Evolutionary conservation across 2,797 vertebrate species (phyloP).

Genomic region (Odontamblyopus lacepedii): DNA sequence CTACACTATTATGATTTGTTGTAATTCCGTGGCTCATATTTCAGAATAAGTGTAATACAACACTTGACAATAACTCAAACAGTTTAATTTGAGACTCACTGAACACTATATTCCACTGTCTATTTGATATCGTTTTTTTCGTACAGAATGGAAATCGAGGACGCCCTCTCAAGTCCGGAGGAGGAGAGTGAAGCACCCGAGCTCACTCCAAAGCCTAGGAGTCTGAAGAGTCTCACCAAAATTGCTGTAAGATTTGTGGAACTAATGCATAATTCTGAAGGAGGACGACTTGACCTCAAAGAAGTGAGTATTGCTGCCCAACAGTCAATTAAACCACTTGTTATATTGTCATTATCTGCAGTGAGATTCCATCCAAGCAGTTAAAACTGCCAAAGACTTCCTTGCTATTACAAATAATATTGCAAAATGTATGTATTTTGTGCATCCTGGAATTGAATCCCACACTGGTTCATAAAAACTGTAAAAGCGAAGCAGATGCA

Average conservation of each 20-base stretch:
- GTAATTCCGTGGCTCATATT: slow-evolving; percentile 18
- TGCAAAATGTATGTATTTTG: too few species aligned
- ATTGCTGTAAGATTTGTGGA: slow-evolving; percentile 88
- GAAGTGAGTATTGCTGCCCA: slow-evolving; percentile 71
- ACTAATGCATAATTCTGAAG: slow-evolving; percentile 87
- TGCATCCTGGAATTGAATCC: too few species aligned
- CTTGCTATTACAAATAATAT: too few species aligned
- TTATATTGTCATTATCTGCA: background rate
- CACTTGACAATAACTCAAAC: too few species aligned
- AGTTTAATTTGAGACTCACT: background rate
- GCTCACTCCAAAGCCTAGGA: slow-evolving; percentile 14
- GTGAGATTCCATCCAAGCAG: background rate
- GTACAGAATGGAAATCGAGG: slow-evolving; percentile 38
- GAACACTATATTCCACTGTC: background rate
- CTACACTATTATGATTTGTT: background rate
- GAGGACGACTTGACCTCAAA: slow-evolving; percentile 89
- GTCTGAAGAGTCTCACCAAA: slow-evolving; percentile 81
- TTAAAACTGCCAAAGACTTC: too few species aligned
- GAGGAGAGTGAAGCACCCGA: background rate
- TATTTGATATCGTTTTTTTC: background rate
- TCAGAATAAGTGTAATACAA: slow-evolving; percentile 30
- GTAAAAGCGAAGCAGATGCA: too few species aligned
- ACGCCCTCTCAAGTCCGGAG: slow-evolving; percentile 1
- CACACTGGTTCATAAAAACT: too few species aligned
- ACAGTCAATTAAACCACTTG: background rate